Evolutionary conservation across 2,888 invertebrate genomes (phyloP), one percentile per base, ranked within the genome.

Genomic region (Drosophila peninsularis): DNA sequence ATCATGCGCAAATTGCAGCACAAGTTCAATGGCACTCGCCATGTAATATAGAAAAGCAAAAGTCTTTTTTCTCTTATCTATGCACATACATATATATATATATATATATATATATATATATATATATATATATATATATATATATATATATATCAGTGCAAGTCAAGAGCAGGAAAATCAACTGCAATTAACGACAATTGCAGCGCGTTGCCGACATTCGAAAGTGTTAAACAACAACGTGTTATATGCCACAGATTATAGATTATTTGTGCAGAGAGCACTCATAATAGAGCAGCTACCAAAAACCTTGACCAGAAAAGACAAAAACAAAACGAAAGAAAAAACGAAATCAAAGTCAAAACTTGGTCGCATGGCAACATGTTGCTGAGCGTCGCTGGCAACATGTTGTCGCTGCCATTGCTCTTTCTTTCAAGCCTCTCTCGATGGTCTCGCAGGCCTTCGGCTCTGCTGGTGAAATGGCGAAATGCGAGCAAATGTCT

Each of bases 1-100:
- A 62, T 27, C 60, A 63, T 64, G 50, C 62, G 65, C 74, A 76
- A 86, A 83, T 76, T 75, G 71, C 82, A 64, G 71, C 69, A 67
- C 90, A 91, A 90, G 90, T 90, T 90, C 90, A 90, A 90, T 90
- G 90, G 89, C 90, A 90, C 72, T 55, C 37, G 54, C 70, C 78
- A 88, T 88, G 82, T 88, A 86, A 88, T 73, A 80, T 80, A 81
- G 63, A 77, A 74, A 73, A 79, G 86, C 80, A 88, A 83, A 78
- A 87, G 83, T 84, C 68, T 76, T 74, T 80, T 55, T 56, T 30
- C 27, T 17, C 30, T 17, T 47, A 30, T 47, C 30, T 47, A 5
- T 45, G 10, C n/a, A 27, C 24, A 21, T 19, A 19, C 1, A 34
- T 37, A n/a, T 37, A n/a, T 37, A 37, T 10, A 34, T n/a, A 9